These are phyloP conservation scores for Scaptomyza pallida DNA, from an alignment of 1,140 invertebrate genomes.

Conservation along the genomic window DNA sequence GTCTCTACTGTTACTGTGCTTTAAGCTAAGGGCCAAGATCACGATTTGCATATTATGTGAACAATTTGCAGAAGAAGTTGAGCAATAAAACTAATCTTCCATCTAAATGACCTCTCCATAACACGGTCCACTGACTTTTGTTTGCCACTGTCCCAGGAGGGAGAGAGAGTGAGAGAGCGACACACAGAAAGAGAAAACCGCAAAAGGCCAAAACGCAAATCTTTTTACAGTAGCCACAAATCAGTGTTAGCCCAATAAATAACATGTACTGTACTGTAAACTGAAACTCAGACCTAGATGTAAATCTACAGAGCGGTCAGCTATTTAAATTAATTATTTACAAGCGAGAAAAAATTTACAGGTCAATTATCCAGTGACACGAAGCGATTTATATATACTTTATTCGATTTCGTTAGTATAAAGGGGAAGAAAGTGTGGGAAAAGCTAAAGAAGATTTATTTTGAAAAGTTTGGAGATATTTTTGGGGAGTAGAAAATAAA, in stretches of 20 bases:
- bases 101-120: slow-evolving; percentile 69
- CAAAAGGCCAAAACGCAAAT: slow-evolving; percentile 28
- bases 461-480: too few relatives aligned
- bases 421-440: neutral
- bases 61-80: slow-evolving; percentile 72
- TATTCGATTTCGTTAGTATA: too few relatives aligned
- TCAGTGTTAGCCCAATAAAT: slow-evolving; percentile 46
- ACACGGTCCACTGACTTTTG: slow-evolving; percentile 65
- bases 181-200: slow-evolving; percentile 35
- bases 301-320: neutral
- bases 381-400: slow-evolving; percentile 28
- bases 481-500: too few relatives aligned
- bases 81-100: slow-evolving; percentile 76
- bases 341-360: slow-evolving; percentile 22
- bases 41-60: slow-evolving; percentile 74
- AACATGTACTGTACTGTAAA: slow-evolving; percentile 15
- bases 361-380: slow-evolving; percentile 34
- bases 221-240: slow-evolving; percentile 43
- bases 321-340: slow-evolving; percentile 54
- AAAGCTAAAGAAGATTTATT: neutral
- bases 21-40: slow-evolving; percentile 23
- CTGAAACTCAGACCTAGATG: slow-evolving; percentile 13
- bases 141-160: slow-evolving; percentile 26
- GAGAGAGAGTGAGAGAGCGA: too few relatives aligned
- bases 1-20: neutral